Evolutionary conservation across 1,140 invertebrate genomes (phyloP).

Genomic region (Condylostylus longicornis): DNA sequence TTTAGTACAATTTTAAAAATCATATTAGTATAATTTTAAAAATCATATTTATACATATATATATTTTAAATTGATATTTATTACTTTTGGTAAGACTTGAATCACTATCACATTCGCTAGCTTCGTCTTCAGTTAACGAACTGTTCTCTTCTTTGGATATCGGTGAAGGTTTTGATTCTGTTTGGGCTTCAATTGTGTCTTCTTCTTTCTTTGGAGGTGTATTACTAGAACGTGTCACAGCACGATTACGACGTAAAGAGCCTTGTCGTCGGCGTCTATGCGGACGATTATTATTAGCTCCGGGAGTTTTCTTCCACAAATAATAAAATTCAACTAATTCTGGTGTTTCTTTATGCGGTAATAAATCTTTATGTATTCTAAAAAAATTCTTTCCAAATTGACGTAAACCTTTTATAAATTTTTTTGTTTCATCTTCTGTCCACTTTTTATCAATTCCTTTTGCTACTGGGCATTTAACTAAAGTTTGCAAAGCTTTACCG

Average conservation of each 20-base stretch:
- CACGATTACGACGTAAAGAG: conserved; percentile 74
- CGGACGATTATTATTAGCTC: conserved; percentile 83
- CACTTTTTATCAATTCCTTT: conserved; percentile 96
- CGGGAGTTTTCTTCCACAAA: conserved; percentile 99
- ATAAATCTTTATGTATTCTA: conserved; percentile 87
- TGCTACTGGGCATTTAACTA: conserved; percentile 91
- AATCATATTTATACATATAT: background rate
- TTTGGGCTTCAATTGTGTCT: conserved; percentile 32
- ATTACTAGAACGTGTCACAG: conserved; percentile 49
- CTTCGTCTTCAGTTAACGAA: conserved; percentile 86
- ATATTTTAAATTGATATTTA: conserved; percentile 23
- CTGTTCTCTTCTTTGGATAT: conserved; percentile 57
- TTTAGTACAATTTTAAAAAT: too few species aligned
- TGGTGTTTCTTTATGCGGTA: conserved; percentile 91
- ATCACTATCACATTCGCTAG: conserved; percentile 84
- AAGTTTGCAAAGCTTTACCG: conserved; percentile 82
- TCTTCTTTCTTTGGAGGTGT: conserved; percentile 31
- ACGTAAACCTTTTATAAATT: conserved; percentile 93
- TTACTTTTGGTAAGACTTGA: conserved; percentile 54
- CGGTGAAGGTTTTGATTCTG: conserved; percentile 36
- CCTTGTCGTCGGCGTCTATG: conserved; percentile 76
- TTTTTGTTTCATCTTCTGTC: conserved; percentile 94
- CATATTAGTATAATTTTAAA: too few species aligned
- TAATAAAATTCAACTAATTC: conserved; percentile 98
- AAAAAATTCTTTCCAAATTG: conserved; percentile 99